Evolutionary conservation across 2,888 invertebrate genomes (phyloP).

Genomic region (Resseliella maxima): DNA sequence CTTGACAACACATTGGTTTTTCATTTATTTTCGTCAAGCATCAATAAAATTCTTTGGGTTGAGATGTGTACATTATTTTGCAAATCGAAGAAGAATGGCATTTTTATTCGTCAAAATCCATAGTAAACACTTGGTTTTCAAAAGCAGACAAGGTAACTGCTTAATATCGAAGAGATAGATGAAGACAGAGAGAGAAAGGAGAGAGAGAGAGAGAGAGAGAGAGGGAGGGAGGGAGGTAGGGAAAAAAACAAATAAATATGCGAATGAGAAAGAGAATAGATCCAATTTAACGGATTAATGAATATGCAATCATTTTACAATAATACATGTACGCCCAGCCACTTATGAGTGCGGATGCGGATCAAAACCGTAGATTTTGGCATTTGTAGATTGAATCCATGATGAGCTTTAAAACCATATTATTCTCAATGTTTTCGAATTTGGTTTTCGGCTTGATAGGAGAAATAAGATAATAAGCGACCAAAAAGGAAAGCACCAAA

Average conservation of each 20-base stretch:
- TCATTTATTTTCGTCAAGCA: background rate
- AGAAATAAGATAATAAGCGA: background rate
- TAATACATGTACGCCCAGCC: slow-evolving; percentile 33
- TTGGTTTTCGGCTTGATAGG: background rate
- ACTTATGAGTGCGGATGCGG: slow-evolving; percentile 34
- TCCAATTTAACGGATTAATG: slow-evolving; percentile 55
- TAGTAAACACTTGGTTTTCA: background rate
- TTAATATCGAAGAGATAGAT: background rate
- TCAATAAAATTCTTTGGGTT: slow-evolving; percentile 12
- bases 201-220: too few species aligned
- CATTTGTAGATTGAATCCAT: slow-evolving; percentile 1
- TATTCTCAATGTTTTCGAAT: slow-evolving; percentile 4
- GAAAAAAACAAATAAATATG: background rate
- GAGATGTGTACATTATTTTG: background rate
- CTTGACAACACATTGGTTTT: slow-evolving; percentile 13
- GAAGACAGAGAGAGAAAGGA: too few species aligned
- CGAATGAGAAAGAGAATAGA: slow-evolving; percentile 45
- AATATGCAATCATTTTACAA: slow-evolving; percentile 55
- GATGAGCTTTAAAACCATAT: slow-evolving; percentile 44
- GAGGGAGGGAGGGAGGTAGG: too few species aligned
- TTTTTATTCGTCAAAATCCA: background rate
- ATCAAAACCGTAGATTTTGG: slow-evolving; percentile 16
- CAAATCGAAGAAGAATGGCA: background rate
- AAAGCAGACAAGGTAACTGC: background rate
- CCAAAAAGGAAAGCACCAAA: background rate